These are phyloP conservation scores for Globia sparganii DNA, from an alignment of 2,888 invertebrate species.

Conservation along the genomic window DNA sequence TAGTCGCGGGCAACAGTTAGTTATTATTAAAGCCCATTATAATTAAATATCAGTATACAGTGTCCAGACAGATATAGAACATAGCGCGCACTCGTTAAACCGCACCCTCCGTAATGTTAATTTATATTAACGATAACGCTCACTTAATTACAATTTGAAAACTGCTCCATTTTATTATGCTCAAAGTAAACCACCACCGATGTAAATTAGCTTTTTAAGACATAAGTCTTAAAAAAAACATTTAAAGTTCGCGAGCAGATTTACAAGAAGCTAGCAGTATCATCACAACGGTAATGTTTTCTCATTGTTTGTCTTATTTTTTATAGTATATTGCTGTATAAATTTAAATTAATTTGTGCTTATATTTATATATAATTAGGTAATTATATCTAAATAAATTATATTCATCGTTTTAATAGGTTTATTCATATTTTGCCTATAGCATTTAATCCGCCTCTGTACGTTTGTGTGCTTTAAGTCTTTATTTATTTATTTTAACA, in stretches of 20 bases:
- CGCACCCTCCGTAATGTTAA: background rate
- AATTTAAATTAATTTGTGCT: background rate
- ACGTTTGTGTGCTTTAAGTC: background rate
- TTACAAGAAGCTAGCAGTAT: background rate
- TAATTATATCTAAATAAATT: no score
- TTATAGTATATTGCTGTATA: background rate
- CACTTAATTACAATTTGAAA: background rate
- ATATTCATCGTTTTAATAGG: no score
- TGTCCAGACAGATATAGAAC: background rate
- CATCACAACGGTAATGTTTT: background rate
- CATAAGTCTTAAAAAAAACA: no score
- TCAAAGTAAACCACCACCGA: no score
- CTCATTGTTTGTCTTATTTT: background rate
- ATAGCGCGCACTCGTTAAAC: background rate
- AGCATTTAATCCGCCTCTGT: background rate
- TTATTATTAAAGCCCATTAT: background rate
- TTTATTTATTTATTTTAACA: background rate
- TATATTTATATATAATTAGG: background rate
- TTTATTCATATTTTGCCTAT: background rate
- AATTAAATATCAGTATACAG: conserved; percentile 6
- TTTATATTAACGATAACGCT: background rate
- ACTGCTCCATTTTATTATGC: background rate
- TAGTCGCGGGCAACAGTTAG: background rate
- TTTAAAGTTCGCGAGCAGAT: background rate
- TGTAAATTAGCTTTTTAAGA: background rate